These are phyloP conservation scores for Globodera ellingtonae DNA, from an alignment of 1,140 invertebrate species.

Conservation along the genomic window DNA sequence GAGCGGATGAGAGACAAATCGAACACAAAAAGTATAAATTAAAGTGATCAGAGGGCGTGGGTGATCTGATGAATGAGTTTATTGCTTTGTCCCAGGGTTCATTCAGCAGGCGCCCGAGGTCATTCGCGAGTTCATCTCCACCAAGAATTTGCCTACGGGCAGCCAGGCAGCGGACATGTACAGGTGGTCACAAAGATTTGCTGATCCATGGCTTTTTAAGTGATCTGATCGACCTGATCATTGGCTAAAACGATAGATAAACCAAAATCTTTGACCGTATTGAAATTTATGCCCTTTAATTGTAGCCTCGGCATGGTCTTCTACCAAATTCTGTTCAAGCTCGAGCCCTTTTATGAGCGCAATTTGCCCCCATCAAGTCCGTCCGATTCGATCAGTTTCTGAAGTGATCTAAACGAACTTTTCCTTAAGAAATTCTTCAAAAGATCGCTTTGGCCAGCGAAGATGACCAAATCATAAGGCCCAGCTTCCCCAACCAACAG, in stretches of 20 bases:
- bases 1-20: conserved; percentile 5
- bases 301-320: conserved; percentile 57
- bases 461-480: conserved; percentile 61
- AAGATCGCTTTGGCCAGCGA: conserved; percentile 62
- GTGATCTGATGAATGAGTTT: not conserved
- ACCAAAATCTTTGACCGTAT: no score
- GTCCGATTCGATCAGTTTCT: not conserved
- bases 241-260: not conserved
- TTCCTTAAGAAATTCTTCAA: conserved; percentile 57
- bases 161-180: conserved; percentile 56
- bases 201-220: not conserved
- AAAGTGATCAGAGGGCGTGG: not conserved
- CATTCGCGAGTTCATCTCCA: conserved; percentile 60
- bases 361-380: conserved; percentile 51
- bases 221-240: not conserved
- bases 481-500: conserved; percentile 57
- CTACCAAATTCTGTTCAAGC: conserved; percentile 62
- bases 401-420: not conserved
- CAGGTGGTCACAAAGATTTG: not conserved
- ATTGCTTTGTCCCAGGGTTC: conserved; percentile 35
- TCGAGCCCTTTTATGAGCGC: conserved; percentile 64
- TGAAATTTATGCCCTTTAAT: no score
- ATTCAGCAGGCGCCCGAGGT: conserved; percentile 64
- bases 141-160: conserved; percentile 58
- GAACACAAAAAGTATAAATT: conserved; percentile 4